Conservation (phyloP, 2,113 vertebrate genomes). For the Arizona elegans region DNA sequence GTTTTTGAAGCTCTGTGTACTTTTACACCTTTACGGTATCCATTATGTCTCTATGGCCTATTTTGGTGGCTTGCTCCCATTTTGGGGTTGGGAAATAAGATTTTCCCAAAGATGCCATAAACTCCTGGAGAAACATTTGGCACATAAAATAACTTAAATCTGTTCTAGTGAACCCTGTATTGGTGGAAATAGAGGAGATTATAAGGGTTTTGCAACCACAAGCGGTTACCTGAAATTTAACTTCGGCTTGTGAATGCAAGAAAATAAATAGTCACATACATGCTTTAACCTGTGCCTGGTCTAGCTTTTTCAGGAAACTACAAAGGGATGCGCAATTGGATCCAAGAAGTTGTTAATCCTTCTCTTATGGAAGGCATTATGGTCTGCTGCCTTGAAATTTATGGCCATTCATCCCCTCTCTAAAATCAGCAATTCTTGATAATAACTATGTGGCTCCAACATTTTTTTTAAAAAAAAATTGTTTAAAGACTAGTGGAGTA, state of each 20-base stretch:
- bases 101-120: not conserved
- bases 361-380: not conserved
- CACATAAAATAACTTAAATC: not conserved
- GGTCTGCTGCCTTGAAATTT: not conserved
- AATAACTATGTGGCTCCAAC: not conserved
- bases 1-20: not conserved
- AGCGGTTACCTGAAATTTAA: not conserved
- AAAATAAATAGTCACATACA: not conserved
- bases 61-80: not conserved
- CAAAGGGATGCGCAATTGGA: not conserved
- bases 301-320: not conserved
- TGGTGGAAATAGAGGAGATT: not conserved
- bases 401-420: not conserved
- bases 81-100: not conserved
- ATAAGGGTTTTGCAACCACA: not conserved
- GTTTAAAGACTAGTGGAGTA: not conserved
- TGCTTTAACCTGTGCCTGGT: not conserved
- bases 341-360: not conserved
- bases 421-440: not conserved
- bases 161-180: not conserved
- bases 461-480: not conserved
- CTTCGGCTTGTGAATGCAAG: not conserved
- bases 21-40: not conserved
- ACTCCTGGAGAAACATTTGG: not conserved
- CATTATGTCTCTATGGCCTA: not conserved